Evolutionary conservation across 1,140 invertebrate species (phyloP), one percentile per base, ranked within the genome.

Genomic region (Trichonephila clavata): DNA sequence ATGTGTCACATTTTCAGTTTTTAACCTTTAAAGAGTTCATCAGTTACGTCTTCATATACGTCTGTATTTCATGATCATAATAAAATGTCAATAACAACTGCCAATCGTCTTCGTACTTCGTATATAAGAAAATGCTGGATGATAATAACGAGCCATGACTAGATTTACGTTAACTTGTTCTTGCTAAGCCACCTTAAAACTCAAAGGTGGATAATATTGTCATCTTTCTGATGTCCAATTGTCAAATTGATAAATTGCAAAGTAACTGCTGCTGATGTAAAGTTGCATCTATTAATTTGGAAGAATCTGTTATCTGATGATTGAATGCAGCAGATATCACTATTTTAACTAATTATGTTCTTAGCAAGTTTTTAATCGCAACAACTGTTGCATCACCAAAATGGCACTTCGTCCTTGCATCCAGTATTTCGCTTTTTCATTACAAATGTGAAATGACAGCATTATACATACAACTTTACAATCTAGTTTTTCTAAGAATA

Each of bases 31-130:
- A 39, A 90, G 50, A 80, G 59, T 80, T 92, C 63, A 68, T 92
- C 81, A 92, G 39, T 61, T 65, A 68, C 39, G 80, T 84, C 71
- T 83, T 84, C 77, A 81, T 88, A 59, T 61, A 63, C 92, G 68
- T 93, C 59, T 88, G 68, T 93, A 93, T 93, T 81, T 93, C 92
- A 93, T 93, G 43, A 93, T 86, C 92, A 93, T 86, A 93, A 93
- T 93, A 93, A 93, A 93, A 86, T 86, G 13, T 87, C 63, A 87
- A 71, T 88, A 50, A 50, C 50, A 50, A 87, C 65, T 93, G 92
- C 84, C 84, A 93, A 21, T 81, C 63, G 83, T 93, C 86, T 87
- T 87, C 92, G 32, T 92, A 59, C 81, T 92, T 77, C 91, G 57
- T 88, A 80, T 27, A 71, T 84, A 8, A 24, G 4, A 77, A 93